phyloP scores from a whole-genome alignment of 2,888 invertebrate species.

The Athalia rosae region DNA sequence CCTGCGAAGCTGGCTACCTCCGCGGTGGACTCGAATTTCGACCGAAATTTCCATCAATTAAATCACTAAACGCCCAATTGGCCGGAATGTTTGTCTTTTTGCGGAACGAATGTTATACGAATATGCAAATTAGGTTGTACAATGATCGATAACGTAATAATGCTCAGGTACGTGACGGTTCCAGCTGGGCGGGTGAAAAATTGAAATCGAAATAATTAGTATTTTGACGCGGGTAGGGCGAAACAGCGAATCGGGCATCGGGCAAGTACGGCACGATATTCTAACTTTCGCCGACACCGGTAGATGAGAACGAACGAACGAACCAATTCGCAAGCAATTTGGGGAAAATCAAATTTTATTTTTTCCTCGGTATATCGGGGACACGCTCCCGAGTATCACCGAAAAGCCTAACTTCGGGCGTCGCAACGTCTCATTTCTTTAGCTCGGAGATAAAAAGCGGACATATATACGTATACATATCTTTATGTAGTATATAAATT shows the following conservation, averaged over 20 bases:
- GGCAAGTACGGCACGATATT: not conserved
- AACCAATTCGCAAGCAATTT: slow-evolving; percentile 28
- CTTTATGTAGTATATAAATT: not conserved
- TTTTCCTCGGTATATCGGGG: not conserved
- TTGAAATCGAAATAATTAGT: not conserved
- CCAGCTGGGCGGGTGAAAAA: not conserved
- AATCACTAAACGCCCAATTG: no score
- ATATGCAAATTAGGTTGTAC: no score
- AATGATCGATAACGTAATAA: no score
- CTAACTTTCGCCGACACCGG: slow-evolving; percentile 8
- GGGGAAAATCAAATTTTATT: slow-evolving; percentile 10
- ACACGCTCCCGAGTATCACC: not conserved
- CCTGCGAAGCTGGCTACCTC: no score
- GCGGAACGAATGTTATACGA: no score
- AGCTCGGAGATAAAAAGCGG: no score
- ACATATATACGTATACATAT: no score
- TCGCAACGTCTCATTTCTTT: no score
- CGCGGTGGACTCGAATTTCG: no score
- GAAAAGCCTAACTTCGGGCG: no score
- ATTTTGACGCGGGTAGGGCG: not conserved
- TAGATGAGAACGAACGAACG: not conserved
- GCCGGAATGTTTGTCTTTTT: no score
- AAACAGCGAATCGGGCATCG: not conserved
- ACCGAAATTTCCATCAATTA: no score
- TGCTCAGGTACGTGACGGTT: not conserved